phyloP scores from a whole-genome alignment of 2,797 vertebrate species.

The Pipistrellus kuhlii region DNA sequence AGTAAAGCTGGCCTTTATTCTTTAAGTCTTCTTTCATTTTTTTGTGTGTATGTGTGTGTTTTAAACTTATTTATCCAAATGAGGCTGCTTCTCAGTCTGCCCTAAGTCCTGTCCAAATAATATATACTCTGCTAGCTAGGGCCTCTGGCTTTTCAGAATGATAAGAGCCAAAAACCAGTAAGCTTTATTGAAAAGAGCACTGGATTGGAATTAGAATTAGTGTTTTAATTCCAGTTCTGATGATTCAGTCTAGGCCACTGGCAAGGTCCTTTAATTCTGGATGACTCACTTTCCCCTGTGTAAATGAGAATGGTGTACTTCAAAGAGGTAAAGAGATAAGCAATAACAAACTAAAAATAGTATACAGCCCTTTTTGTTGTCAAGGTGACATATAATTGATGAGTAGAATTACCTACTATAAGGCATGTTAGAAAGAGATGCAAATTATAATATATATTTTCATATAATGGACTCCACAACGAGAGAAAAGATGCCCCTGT shows the following conservation, averaged over 20 bases:
- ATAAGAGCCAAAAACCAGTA: constrained; percentile 34
- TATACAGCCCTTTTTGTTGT: constrained; percentile 64
- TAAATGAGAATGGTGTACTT: constrained; percentile 73
- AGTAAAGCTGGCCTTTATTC: constrained; percentile 43
- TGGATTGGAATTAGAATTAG: constrained; percentile 66
- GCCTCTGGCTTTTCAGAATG: constrained; percentile 56
- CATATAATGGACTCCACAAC: constrained; percentile 50
- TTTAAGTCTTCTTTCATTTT: constrained; percentile 59
- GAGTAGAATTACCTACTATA: constrained; percentile 62
- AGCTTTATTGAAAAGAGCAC: constrained; percentile 53
- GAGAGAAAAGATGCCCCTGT: constrained; percentile 49
- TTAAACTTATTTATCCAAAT: constrained; percentile 42
- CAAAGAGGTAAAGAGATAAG: constrained; percentile 70
- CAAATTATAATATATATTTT: constrained; percentile 74
- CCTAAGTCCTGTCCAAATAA: constrained; percentile 30
- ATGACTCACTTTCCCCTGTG: constrained; percentile 76
- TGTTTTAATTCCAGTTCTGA: constrained; percentile 72
- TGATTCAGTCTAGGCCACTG: constrained; percentile 53
- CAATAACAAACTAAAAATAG: constrained; percentile 77
- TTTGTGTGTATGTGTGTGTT: not conserved
- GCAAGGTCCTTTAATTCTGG: constrained; percentile 68
- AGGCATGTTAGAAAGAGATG: constrained; percentile 59
- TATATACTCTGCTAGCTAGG: constrained; percentile 19
- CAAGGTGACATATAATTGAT: constrained; percentile 75
- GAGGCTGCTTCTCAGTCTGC: constrained; percentile 7